Base-by-base conservation (phyloP, 2,113 vertebrate species). In the Morone chrysops region DNA sequence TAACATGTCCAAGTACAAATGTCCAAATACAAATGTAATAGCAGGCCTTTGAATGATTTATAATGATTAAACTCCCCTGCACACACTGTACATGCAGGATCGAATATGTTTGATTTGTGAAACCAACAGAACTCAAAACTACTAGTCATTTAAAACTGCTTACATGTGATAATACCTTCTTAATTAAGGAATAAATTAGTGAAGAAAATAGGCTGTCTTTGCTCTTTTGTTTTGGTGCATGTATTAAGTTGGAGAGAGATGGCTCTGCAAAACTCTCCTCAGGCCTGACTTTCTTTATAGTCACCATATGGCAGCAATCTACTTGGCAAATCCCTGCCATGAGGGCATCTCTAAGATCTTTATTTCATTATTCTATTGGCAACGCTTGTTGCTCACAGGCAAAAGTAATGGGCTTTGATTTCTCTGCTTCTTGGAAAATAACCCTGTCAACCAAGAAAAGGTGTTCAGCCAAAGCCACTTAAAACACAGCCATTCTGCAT, bases 381-480 rank as follows among this genome's bases (percentile, higher is more conserved):
- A 38, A 68, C 57, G 48, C 45, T 54, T 10, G 20, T 22, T 1
- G 0, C 20, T 66, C 31, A 31, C 31, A 31, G 31, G 31, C 20
- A 31, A 31, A 31, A 31, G 31, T 31, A 31, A 31, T 31, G 31
- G 31, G 31, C 31, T 31, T 31, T 31, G 31, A n/a, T n/a, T n/a
- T 31, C 31, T 71, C 36, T 54, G 14, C 8, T 70, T 81, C 78
- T 73, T 47, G 65, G 83, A 89, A 92, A 89, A 76, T 50, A 43
- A 66, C 13, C 45, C 18, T 51, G 62, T 65, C 67, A 85, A 83
- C 67, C 66, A 76, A 48, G 70, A 84, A 86, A 90, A 82, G 66
- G 50, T 82, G 59, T 53, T 67, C 45, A 51, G 50, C 31, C 83
- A 77, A 89, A 84, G 65, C 80, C 80, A 87, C 78, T 91, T 87